Conservation (phyloP, 1,140 invertebrate species). For the Zaprionus inermis region DNA sequence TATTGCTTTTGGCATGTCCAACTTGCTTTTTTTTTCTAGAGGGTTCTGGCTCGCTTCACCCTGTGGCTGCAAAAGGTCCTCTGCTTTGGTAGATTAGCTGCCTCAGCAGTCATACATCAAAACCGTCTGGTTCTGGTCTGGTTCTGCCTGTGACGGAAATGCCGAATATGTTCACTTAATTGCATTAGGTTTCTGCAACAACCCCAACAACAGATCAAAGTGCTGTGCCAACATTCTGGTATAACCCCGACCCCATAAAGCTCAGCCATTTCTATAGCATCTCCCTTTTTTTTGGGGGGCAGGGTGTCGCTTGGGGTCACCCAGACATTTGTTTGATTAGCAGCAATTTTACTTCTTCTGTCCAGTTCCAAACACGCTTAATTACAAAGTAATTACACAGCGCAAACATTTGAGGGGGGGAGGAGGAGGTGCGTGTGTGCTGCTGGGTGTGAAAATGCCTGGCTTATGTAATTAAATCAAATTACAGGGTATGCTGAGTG, state of each 20-base stretch:
- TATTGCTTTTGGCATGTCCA: conserved; percentile 30
- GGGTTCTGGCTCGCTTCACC: conserved; percentile 8
- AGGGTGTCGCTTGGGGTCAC: background rate
- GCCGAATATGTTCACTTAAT: conserved; percentile 81
- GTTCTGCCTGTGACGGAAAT: conserved; percentile 56
- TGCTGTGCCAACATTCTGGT: conserved; percentile 71
- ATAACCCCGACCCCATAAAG: conserved; percentile 7
- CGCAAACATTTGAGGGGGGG: conserved; percentile 52
- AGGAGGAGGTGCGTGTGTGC: background rate
- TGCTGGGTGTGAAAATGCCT: conserved; percentile 16
- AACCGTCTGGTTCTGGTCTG: conserved; percentile 50
- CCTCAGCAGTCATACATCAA: conserved; percentile 74
- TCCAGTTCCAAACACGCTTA: conserved; percentile 45
- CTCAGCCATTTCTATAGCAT: conserved; percentile 26
- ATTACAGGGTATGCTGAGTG: conserved; percentile 4
- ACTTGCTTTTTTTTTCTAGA: conserved; percentile 22
- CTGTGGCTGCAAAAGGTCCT: conserved; percentile 16
- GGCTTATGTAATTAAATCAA: conserved; percentile 46
- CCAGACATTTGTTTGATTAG: conserved; percentile 67
- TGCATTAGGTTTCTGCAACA: conserved; percentile 67
- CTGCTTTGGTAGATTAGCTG: conserved; percentile 57
- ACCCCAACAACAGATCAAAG: conserved; percentile 68
- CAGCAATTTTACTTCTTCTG: conserved; percentile 61
- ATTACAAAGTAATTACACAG: conserved; percentile 74
- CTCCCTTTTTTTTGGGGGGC: conserved; percentile 24